These are phyloP conservation scores for Thalassoma bifasciatum DNA, from an alignment of 2,113 vertebrate genomes.

Conservation along the genomic window DNA sequence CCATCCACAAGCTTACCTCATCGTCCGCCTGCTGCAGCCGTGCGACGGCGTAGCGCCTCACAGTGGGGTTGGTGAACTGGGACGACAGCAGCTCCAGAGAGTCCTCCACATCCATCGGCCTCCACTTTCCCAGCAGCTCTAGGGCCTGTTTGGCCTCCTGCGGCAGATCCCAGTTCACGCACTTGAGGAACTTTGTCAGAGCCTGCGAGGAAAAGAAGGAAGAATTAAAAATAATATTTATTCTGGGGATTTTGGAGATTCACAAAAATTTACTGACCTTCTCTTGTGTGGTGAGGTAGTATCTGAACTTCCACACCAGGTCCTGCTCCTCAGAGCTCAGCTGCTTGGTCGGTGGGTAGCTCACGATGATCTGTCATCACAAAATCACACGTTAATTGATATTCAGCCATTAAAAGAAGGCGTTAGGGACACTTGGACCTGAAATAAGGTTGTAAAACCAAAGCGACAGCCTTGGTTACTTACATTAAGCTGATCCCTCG, in stretches of 20 bases:
- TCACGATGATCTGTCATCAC: slow-evolving; percentile 91
- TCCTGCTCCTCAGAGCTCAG: slow-evolving; percentile 97
- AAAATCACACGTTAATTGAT: neutral
- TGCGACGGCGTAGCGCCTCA: slow-evolving; percentile 93
- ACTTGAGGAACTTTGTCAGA: slow-evolving; percentile 98
- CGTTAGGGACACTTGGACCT: no score
- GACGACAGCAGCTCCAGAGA: slow-evolving; percentile 95
- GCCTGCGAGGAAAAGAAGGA: slow-evolving; percentile 80
- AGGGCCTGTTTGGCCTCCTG: slow-evolving; percentile 97
- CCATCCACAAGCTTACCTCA: slow-evolving; percentile 83
- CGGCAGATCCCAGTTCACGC: slow-evolving; percentile 97
- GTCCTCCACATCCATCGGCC: slow-evolving; percentile 99
- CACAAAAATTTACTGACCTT: slow-evolving; percentile 83
- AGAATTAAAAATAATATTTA: neutral
- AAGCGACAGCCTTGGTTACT: slow-evolving; percentile 49
- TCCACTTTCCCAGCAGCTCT: slow-evolving; percentile 96
- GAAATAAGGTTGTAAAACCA: no score
- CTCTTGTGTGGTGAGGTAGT: slow-evolving; percentile 97
- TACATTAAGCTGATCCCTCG: slow-evolving; percentile 96
- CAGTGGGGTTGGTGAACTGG: slow-evolving; percentile 94
- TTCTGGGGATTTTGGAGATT: no score
- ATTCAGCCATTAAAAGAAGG: no score
- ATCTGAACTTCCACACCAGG: slow-evolving; percentile 99
- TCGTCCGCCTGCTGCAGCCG: slow-evolving; percentile 96
- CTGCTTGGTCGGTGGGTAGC: slow-evolving; percentile 97